Base-by-base conservation (phyloP, 2,797 vertebrate genomes). In the Antennarius maculatus region DNA sequence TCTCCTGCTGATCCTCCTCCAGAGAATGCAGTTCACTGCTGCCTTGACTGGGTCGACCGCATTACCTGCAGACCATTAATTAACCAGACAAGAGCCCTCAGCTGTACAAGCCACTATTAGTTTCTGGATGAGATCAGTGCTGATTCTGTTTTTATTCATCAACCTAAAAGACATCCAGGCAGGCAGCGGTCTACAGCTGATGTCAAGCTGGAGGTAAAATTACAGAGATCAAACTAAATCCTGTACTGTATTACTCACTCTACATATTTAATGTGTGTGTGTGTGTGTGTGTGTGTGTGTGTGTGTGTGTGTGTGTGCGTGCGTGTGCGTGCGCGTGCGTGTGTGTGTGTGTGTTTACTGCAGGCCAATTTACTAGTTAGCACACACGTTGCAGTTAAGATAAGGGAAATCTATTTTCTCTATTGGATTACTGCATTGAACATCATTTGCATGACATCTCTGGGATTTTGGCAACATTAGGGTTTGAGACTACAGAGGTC, bases 11-110 rank as follows among this genome's bases (percentile, higher is more conserved):
- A 79, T 88, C 80, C 77, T 71, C 83, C 85, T 85, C 76, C 65
- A 59, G 77, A 85, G 87, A 83, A 77, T 42, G 51, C 52, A 61
- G 80, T 84, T 70, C 71, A 54, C 67, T 66, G 60, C 77, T 69
- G 70, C 73, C 69, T 58, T 82, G 80, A 64, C 54, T 8, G 6
- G 65, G 60, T 71, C 66, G 60, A 85, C 81, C 78, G 86, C 84
- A 72, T 76, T 78, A 88, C 83, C 81, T 85, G 66, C 78, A 85
- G 60, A 77, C 77, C 78, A 88, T 92, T 91, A 81, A 91, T 92
- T 89, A 90, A 80, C 66, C 55, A 77, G 77, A 74, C 53, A 77
- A 82, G 79, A 61, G 69, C 80, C 60, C 73, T 82, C 69, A 76
- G 68, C 81, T 79, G 80, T 52, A 65, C 74, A 79, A 80, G 79